Conservation (phyloP, 2,888 invertebrate species). For the Megamerina dolium region DNA sequence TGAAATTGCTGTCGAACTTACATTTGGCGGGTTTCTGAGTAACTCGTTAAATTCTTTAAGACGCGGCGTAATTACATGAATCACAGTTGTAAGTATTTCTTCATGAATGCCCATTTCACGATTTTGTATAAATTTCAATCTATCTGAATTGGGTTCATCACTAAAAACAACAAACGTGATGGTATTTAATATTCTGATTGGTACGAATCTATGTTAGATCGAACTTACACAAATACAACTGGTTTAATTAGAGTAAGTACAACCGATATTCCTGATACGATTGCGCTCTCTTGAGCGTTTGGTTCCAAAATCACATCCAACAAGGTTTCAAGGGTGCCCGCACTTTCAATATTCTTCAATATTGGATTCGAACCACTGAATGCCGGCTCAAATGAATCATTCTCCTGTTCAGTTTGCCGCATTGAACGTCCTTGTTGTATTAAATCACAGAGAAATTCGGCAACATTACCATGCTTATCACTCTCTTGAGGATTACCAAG, state of each 20-base stretch:
- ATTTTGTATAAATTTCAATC: slow-evolving; percentile 36
- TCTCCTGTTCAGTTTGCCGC: slow-evolving; percentile 57
- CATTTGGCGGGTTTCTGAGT: slow-evolving; percentile 63
- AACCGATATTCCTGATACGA: slow-evolving; percentile 74
- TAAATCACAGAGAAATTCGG: slow-evolving; percentile 83
- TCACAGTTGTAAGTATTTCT: slow-evolving; percentile 58
- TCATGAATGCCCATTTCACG: slow-evolving; percentile 57
- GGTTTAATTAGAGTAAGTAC: slow-evolving; percentile 62
- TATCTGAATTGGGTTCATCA: slow-evolving; percentile 46
- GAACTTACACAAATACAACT: slow-evolving; percentile 39
- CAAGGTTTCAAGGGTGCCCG: slow-evolving; percentile 61
- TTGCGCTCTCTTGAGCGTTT: slow-evolving; percentile 62
- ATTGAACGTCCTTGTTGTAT: slow-evolving; percentile 58
- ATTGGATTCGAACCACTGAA: slow-evolving; percentile 58
- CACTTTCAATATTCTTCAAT: slow-evolving; percentile 63
- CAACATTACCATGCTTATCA: slow-evolving; percentile 79
- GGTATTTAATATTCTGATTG: too few species aligned
- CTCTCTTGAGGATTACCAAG: slow-evolving; percentile 60
- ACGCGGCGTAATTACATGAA: slow-evolving; percentile 59
- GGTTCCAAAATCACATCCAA: slow-evolving; percentile 69
- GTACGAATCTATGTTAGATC: too few species aligned
- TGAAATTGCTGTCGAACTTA: too few species aligned
- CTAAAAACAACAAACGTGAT: slow-evolving; percentile 24
- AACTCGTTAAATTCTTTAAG: slow-evolving; percentile 66
- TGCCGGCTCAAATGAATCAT: slow-evolving; percentile 44